Base-by-base conservation (phyloP, 1,140 invertebrate genomes). In the Nephila pilipes region DNA sequence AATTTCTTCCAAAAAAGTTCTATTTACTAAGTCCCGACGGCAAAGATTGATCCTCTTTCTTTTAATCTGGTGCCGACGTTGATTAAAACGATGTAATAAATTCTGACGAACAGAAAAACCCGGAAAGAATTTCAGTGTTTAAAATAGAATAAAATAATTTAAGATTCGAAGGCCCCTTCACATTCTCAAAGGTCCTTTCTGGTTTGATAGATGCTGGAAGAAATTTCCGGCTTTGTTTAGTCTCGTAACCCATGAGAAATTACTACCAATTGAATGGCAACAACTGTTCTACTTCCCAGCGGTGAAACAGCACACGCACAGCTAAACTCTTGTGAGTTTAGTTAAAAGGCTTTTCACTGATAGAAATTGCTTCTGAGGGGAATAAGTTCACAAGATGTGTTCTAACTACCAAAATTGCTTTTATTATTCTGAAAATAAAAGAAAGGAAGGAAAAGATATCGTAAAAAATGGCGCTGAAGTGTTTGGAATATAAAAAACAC, bases 221-320 rank as follows among this genome's bases (percentile, higher is more conserved):
- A 81, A 81, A 81, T 81, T 81, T 81, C 80, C 80, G 80, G 80
- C 46, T 81, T 81, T 81, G 80, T 81, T 81, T 81, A 55, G 80
- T 25, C 80, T 81, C 38, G 38, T 81, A 81, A 55, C 80, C 80
- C 80, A 54, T 81, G 80, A 81, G 80, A 81, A 81, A 81, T 81
- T 81, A 81, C 80, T 81, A 81, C 80, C 80, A 81, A 81, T 81
- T 54, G 80, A 55, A 81, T 81, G 80, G 80, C 80, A 81, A 81
- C 80, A 75, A 81, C 80, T 81, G 80, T 55, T 81, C 80, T n/a
- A 29, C 80, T 81, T 81, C 80, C 80, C 80, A 81, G 38, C 80
- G 46, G 69, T 75, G 69, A 75, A 75, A 46, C 80, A 81, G 80
- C 80, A 81, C 80, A 81, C 80, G 80, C 80, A 81, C 80, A 81